Evolutionary conservation across 2,888 invertebrate species (phyloP).

Genomic region (Ametastegia equiseti): DNA sequence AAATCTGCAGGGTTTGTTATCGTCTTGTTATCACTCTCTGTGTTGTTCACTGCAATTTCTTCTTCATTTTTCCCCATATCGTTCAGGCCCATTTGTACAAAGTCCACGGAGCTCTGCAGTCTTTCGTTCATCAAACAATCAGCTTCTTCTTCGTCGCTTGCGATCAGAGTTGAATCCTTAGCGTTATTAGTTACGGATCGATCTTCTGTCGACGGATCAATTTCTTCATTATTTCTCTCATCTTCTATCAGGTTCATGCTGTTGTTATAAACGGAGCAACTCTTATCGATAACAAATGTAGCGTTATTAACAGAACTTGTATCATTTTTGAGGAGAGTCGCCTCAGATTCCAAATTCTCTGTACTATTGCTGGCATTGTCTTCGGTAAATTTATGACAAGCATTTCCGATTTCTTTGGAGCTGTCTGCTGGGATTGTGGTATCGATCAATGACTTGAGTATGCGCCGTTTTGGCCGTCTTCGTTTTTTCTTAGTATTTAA

Average conservation of each 20-base stretch:
- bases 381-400: background rate
- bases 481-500: conserved; percentile 56
- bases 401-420: background rate
- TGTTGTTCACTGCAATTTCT: background rate
- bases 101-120: too few species aligned
- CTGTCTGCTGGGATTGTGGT: background rate
- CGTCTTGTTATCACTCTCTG: background rate
- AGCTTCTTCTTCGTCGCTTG: background rate
- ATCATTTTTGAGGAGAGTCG: background rate
- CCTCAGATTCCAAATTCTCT: background rate
- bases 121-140: background rate
- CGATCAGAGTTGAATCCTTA: background rate
- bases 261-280: background rate
- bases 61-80: too few species aligned
- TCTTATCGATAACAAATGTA: conserved; percentile 11
- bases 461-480: conserved; percentile 60
- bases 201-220: background rate
- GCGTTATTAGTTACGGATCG: background rate
- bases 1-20: background rate
- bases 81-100: too few species aligned
- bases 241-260: background rate
- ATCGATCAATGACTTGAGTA: conserved; percentile 57
- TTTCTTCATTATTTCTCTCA: background rate
- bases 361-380: background rate
- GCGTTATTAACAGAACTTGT: background rate